phyloP scores from a whole-genome alignment of 2,888 invertebrate species.

The Amorpha juglandis region DNA sequence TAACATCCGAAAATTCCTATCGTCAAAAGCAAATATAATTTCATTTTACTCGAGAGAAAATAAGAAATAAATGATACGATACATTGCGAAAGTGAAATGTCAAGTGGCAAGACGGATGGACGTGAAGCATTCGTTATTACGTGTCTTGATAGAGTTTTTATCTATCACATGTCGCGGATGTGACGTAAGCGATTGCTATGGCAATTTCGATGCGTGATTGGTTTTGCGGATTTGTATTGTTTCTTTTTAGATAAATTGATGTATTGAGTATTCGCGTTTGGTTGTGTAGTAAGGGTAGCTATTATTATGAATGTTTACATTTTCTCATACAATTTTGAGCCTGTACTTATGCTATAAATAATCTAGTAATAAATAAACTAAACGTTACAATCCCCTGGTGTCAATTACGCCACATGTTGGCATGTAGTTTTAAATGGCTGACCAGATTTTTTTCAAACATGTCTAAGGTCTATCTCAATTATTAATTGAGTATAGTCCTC shows the following conservation, averaged over 20 bases:
- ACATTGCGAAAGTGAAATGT: conserved; percentile 46
- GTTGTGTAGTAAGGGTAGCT: not conserved
- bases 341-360: too few species aligned
- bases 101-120: conserved; percentile 40
- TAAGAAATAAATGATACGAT: conserved; percentile 40
- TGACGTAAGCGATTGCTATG: conserved; percentile 6
- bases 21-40: conserved; percentile 37
- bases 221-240: conserved; percentile 1
- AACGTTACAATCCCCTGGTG: too few species aligned
- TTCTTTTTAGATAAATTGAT: not conserved
- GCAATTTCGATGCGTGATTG: not conserved
- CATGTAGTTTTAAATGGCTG: too few species aligned
- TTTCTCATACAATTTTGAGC: too few species aligned
- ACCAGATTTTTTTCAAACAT: too few species aligned
- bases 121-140: conserved; percentile 29
- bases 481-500: too few species aligned
- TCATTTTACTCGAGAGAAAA: conserved; percentile 34
- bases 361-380: too few species aligned
- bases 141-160: conserved; percentile 18
- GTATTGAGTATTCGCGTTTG: not conserved
- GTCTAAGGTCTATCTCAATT: too few species aligned
- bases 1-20: not conserved
- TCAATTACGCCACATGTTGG: too few species aligned
- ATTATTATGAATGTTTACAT: too few species aligned
- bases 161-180: not conserved